Base-by-base conservation (phyloP, 2,113 vertebrate genomes). In the Solenodon paradoxus region DNA sequence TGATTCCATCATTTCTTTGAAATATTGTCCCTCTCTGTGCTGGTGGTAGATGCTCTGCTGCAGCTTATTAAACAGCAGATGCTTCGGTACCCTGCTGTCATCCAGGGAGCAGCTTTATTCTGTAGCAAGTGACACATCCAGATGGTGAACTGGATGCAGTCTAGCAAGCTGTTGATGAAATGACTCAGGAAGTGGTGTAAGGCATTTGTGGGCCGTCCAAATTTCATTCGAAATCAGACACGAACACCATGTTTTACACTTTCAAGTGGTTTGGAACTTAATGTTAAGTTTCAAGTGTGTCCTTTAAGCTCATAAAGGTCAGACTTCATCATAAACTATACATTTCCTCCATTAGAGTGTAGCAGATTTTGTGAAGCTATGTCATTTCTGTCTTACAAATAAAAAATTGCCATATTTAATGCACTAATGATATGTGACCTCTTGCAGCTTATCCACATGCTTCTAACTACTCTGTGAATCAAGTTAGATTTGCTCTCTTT, bases 101-200 rank as follows among this genome's bases (percentile, higher is more conserved):
- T 95, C 96, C 87, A 90, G 95, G 91, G 95, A 97, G 96, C 87
- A 96, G 92, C 95, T 97, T 96, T 97, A 96, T 96, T 97, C 96
- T 96, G 95, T 90, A 96, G 97, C 95, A 90, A 97, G 96, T 97
- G 96, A 97, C 97, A 97, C 94, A 94, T 97, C 97, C 97, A 97
- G 97, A 97, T 97, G 97, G 97, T 96, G 93, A 92, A 93, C 87
- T 96, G 72, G 88, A 97, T 97, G 90, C 84, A 94, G 66, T 88
- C 93, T 96, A 85, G 95, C 95, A 96, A 92, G 92, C 94, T 96
- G 92, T 94, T 96, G 93, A 97, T 94, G 80, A 90, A 95, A 92
- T 53, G n/a, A 90, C 94, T 96, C 64, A 90, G 92, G 40, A 93
- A 81, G 66, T 92, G 57, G 59, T 95, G 19, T 69, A 72, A 96